These are phyloP conservation scores for Xiphias gladius DNA, from an alignment of 2,113 vertebrate genomes.

Conservation along the genomic window DNA sequence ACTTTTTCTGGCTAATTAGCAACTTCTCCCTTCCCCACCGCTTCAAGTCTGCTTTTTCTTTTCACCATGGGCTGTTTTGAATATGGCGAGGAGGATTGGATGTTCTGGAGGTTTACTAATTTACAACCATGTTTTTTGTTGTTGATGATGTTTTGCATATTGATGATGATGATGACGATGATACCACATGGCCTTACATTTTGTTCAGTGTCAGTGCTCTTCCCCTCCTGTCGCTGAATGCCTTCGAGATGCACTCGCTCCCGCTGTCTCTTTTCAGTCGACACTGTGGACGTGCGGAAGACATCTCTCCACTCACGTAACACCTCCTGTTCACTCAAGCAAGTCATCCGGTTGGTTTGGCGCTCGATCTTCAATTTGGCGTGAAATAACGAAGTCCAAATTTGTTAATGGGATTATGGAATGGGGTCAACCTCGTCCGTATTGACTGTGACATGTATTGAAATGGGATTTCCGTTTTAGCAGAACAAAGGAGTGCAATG, in stretches of 20 bases:
- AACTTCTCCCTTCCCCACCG: neutral
- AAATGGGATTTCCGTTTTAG: slow-evolving; percentile 17
- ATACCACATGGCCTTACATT: slow-evolving; percentile 79
- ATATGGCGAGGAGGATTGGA: slow-evolving; percentile 10
- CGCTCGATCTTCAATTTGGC: neutral
- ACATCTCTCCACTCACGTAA: slow-evolving; percentile 64
- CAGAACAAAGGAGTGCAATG: slow-evolving; percentile 29
- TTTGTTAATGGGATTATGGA: neutral
- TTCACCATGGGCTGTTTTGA: slow-evolving; percentile 5
- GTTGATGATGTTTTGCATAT: slow-evolving; percentile 45
- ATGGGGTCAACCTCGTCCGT: neutral
- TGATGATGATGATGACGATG: slow-evolving; percentile 63
- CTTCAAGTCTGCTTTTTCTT: slow-evolving; percentile 10
- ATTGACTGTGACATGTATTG: neutral
- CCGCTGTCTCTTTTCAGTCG: slow-evolving; percentile 31
- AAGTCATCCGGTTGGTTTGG: neutral
- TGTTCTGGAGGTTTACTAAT: neutral
- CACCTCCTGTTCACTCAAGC: neutral
- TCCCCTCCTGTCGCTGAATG: slow-evolving; percentile 63
- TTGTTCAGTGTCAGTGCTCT: slow-evolving; percentile 61
- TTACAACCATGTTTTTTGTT: neutral
- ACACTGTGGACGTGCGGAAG: slow-evolving; percentile 24
- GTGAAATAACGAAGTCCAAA: neutral
- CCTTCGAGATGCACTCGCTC: slow-evolving; percentile 67
- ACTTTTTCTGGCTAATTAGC: neutral